Evolutionary conservation across 2,888 invertebrate genomes (phyloP), one percentile per base, ranked within the genome.

Genomic region (Leptopterna dolabrata): DNA sequence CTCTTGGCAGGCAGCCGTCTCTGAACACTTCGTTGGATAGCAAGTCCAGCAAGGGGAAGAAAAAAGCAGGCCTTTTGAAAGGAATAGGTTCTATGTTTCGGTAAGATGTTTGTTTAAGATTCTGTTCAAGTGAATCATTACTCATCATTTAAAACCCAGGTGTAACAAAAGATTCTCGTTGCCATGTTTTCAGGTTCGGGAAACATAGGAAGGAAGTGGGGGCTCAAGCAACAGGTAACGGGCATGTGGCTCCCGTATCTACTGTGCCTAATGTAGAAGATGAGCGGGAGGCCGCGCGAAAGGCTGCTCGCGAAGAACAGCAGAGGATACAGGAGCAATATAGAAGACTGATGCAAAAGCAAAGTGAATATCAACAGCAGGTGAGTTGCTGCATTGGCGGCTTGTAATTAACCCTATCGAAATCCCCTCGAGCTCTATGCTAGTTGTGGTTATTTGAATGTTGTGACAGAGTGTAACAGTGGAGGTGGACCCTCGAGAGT

Each of bases 61-160:
- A 96, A 92, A 96, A 96, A 91, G 95, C 95, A 0, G 95, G 97
- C 0, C 92, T 97, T 41, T 93, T 97, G 81, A 96, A 96, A 91
- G 96, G 96, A 11, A 93, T 96, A 84, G 95, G 95, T 13, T 95
- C 95, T 13, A 95, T 96, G 95, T 95, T 96, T 91, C 94, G 95
- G 95, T 95, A 91, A 91, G 90, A 47, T 1, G 2, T 91, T 90
- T 82, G 90, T 24, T 84, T 73, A 16, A 36, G 24, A 19, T 51
- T 11, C 73, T n/a, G n/a, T n/a, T n/a, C n/a, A n/a, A n/a, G 29
- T 76, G 3, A 36, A 36, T 41, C 19, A 45, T 19, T 76, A 4
- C 16, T 41, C 27, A 45, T 43, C 47, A 13, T 16, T 47, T 14
- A 2, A 4, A 47, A 14, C 13, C 13, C 47, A 14, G 16, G 47